Conservation (phyloP, 2,113 vertebrate species). For the Ia io region DNA sequence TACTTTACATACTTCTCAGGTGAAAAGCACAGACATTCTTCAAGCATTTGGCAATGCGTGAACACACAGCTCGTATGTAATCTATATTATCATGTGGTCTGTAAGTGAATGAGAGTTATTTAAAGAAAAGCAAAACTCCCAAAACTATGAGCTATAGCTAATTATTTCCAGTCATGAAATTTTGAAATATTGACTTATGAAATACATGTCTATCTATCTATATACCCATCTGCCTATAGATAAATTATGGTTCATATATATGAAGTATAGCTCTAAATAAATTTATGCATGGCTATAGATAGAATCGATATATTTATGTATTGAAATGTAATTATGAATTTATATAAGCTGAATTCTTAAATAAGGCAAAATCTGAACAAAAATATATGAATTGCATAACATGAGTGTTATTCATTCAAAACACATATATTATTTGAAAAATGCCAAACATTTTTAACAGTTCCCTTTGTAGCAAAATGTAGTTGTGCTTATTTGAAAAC, state of each 20-base stretch:
- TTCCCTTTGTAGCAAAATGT: constrained; percentile 5
- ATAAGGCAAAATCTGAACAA: background rate
- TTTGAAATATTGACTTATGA: background rate
- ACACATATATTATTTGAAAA: constrained; percentile 25
- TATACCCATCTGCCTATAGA: background rate
- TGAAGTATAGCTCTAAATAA: background rate
- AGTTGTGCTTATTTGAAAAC: constrained; percentile 43
- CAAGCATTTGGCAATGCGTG: background rate
- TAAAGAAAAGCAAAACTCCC: constrained; percentile 48
- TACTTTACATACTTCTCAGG: constrained; percentile 16
- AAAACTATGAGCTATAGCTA: constrained; percentile 40
- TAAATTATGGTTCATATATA: background rate
- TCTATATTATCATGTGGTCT: constrained; percentile 42
- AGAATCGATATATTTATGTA: background rate
- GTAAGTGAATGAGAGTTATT: constrained; percentile 48
- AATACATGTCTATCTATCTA: background rate
- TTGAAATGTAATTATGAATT: constrained; percentile 20
- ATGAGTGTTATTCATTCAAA: constrained; percentile 1
- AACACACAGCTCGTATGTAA: background rate
- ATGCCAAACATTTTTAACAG: background rate
- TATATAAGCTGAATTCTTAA: constrained; percentile 20
- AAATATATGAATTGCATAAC: background rate
- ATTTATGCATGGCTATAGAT: background rate
- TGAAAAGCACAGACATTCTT: background rate
- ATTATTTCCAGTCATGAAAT: constrained; percentile 53